A percentile compares a stretch with the other conserved stretches of the same genome.
Evolutionary conservation across 2,113 vertebrate genomes (phyloP).

Genomic region (Thalassoma bifasciatum): DNA sequence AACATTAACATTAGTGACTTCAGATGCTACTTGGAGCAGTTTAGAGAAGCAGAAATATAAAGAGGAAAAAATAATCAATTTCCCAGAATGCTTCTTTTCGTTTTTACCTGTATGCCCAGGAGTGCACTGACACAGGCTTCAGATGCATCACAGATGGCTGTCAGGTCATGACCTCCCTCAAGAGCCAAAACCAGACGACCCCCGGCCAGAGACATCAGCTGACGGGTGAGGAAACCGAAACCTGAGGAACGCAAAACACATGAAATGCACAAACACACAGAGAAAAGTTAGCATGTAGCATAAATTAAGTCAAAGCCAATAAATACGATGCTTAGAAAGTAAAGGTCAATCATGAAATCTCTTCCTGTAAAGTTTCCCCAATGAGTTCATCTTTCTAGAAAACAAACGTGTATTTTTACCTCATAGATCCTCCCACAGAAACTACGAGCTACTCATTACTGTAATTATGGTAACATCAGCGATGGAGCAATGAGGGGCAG

Average conservation of each 20-base stretch:
- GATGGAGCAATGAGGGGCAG: slow-evolving; percentile 10
- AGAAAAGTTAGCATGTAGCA: slow-evolving; percentile 18
- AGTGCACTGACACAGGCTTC: slow-evolving; percentile 93
- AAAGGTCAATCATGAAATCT: slow-evolving; percentile 1
- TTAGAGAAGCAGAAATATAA: neutral
- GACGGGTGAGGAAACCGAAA: slow-evolving; percentile 93
- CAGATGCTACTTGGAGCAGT: too few relatives aligned
- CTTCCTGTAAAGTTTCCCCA: neutral
- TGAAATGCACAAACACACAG: slow-evolving; percentile 6
- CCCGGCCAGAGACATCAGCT: slow-evolving; percentile 92
- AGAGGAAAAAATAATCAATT: slow-evolving; percentile 11
- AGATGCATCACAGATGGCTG: slow-evolving; percentile 95
- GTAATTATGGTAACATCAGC: slow-evolving; percentile 51
- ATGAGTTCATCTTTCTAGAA: slow-evolving; percentile 38
- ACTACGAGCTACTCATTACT: slow-evolving; percentile 39
- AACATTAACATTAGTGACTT: too few relatives aligned
- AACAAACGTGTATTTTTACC: slow-evolving; percentile 55
- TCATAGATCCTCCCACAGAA: slow-evolving; percentile 37
- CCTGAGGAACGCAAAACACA: slow-evolving; percentile 75
- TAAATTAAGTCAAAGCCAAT: neutral
- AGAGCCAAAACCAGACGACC: slow-evolving; percentile 91
- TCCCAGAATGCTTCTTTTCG: slow-evolving; percentile 58
- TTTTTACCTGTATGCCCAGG: slow-evolving; percentile 90
- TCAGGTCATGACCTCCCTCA: slow-evolving; percentile 96
- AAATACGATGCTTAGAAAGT: slow-evolving; percentile 1